Evolutionary conservation across 2,113 vertebrate species (phyloP), one percentile per base, ranked within the genome.

Genomic region (Myotis lucifugus): DNA sequence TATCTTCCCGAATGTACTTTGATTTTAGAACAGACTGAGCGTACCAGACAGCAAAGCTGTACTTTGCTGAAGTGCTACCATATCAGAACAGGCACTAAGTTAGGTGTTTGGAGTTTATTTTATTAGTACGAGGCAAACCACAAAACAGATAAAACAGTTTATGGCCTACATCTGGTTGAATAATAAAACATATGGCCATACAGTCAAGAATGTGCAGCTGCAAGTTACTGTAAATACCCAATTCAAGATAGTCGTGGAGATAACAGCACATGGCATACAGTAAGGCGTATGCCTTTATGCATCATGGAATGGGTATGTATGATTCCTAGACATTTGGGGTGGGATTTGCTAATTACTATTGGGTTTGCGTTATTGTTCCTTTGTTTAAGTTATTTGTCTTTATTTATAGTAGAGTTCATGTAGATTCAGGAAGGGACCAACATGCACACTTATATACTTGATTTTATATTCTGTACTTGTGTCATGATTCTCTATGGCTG

Each of bases 81-180:
- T 96, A 96, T 97, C 97, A 97, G 96, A 95, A 97, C 88, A 98
- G 97, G 95, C 97, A 29, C 18, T 90, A 97, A 98, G 97, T 98
- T 97, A 97, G 97, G 97, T 97, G 98, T 98, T 98, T 98, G 98
- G 97, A 98, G 98, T 98, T 98, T 98, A 98, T 98, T 98, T 98
- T 98, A 98, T 98, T 98, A 98, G 97, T 95, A 92, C 97, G 97
- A 97, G 92, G 98, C 95, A 97, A 98, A 98, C 98, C 98, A 93
- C 98, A 98, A 98, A 98, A 98, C 97, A 98, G 98, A 99, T 99
- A 99, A 98, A 99, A 97, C 97, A 94, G 95, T 97, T 98, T 98
- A 99, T 98, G 97, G 96, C 96, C 97, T 97, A 98, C 98, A 98
- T 98, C 98, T 99, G 98, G 98, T 88, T 97, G 97, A 98, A 98